Base-by-base conservation (phyloP, 2,797 vertebrate species). In the Ceryle rudis region DNA sequence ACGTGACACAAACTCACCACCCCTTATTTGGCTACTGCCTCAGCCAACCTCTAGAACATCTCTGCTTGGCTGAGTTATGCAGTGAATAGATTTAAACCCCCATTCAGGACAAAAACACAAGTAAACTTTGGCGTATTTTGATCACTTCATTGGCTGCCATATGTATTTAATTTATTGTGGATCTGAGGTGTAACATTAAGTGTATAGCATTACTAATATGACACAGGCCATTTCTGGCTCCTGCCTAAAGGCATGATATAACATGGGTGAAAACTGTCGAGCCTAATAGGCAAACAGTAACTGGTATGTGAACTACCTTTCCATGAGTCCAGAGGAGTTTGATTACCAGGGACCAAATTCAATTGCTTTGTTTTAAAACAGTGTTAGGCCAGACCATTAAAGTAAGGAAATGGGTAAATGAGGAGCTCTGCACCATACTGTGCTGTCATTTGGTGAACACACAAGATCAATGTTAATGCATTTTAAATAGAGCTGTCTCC, bases 401-500 rank as follows among this genome's bases (percentile, higher is more conserved):
- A 94, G 37, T 91, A 64, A 92, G 75, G 35, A 69, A 84, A 74
- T 25, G 22, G 69, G 67, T 81, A 96, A 97, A 97, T 77, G 11
- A 91, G 54, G 29, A 26, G 9, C 74, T 94, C 41, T 83, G 93
- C 55, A 81, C 70, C 29, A 64, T 84, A 66, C 87, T 96, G 93
- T 75, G 89, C 11, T 92, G 80, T 66, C 82, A 94, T 79, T 94
- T 94, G 39, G 73, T 96, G 58, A 96, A 93, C 57, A 86, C 52
- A 70, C 15, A 79, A 82, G 74, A 81, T 72, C 72, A 93, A 89
- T 90, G 25, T 87, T 84, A 84, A 92, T 92, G 55, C 55, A 77
- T 96, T 97, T 97, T 95, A 96, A 97, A 97, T 83, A 97, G 52
- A 93, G 6, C 41, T 91, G 52, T 4, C 21, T 92, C 28, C 33